Evolutionary conservation across 2,888 invertebrate genomes (phyloP).

Genomic region (Apomyelois bistriatella): DNA sequence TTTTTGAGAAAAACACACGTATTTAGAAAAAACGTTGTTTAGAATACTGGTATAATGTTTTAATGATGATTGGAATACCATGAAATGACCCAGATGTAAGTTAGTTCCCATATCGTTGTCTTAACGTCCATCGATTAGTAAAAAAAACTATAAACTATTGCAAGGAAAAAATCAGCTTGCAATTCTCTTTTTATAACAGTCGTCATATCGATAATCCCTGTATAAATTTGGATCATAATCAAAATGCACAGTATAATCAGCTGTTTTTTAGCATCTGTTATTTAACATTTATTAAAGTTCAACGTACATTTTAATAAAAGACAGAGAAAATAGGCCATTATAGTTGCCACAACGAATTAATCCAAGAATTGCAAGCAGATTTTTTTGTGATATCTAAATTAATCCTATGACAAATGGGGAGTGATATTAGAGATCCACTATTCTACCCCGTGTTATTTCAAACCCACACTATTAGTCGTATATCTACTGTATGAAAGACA

Average conservation of each 20-base stretch:
- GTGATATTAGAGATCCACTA: conserved; percentile 22
- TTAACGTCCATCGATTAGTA: conserved; percentile 57
- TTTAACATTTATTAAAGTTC: no score
- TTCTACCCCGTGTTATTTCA: conserved; percentile 23
- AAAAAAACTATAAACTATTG: conserved; percentile 38
- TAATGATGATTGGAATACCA: not conserved
- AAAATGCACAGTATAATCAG: no score
- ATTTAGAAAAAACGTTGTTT: not conserved
- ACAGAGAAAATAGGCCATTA: no score
- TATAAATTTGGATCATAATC: no score
- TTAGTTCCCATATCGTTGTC: conserved; percentile 38
- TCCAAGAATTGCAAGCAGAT: not conserved
- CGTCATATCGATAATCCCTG: no score
- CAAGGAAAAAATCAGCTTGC: not conserved
- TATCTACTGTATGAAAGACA: conserved; percentile 22
- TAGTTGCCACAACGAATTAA: not conserved
- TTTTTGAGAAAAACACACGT: not conserved
- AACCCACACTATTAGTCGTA: conserved; percentile 37
- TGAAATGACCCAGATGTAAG: not conserved
- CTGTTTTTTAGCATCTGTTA: no score
- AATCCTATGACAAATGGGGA: conserved; percentile 22
- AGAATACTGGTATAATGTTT: not conserved
- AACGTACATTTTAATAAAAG: no score
- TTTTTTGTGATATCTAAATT: conserved; percentile 13
- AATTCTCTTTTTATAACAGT: not conserved